A percentile compares a stretch with the other conserved stretches of the same genome.
phyloP scores from a whole-genome alignment of 2,797 vertebrate species.

The Odontamblyopus lacepedii region DNA sequence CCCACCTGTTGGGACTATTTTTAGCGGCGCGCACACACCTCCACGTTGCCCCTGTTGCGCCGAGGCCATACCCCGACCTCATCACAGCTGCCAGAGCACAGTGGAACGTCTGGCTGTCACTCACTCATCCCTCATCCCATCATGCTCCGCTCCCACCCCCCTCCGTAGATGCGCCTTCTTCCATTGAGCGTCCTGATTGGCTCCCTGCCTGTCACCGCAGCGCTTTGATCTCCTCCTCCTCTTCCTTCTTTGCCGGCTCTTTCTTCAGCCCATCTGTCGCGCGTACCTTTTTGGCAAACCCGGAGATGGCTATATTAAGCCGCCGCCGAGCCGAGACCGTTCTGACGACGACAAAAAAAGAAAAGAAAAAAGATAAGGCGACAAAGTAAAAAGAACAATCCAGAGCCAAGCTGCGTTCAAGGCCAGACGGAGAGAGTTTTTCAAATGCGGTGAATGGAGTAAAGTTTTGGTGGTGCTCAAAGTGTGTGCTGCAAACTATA shows the following conservation, averaged over 20 bases:
- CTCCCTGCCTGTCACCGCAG: conserved; percentile 44
- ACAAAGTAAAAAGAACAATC: conserved; percentile 25
- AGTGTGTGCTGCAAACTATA: too few species aligned
- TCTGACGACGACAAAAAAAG: conserved; percentile 40
- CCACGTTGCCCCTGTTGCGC: conserved; percentile 40
- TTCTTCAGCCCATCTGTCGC: conserved; percentile 65
- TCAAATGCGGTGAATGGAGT: not conserved
- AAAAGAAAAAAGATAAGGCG: conserved; percentile 51
- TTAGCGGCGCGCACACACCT: conserved; percentile 51
- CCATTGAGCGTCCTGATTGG: conserved; percentile 34
- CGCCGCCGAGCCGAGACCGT: conserved; percentile 39
- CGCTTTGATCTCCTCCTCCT: conserved; percentile 46
- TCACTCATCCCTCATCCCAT: conserved; percentile 29
- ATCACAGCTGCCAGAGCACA: conserved; percentile 61
- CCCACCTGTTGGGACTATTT: conserved; percentile 56
- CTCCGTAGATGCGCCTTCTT: conserved; percentile 24
- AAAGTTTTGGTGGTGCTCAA: not conserved
- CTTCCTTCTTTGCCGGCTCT: conserved; percentile 22
- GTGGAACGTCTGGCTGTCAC: conserved; percentile 70
- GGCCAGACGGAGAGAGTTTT: not conserved
- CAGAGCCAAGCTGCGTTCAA: not conserved
- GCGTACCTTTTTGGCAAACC: conserved; percentile 64
- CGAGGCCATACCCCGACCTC: conserved; percentile 20
- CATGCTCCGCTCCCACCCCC: conserved; percentile 17
- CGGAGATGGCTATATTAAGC: conserved; percentile 68